Conservation (phyloP, 2,797 vertebrate species). For the Malurus leucopterus region DNA sequence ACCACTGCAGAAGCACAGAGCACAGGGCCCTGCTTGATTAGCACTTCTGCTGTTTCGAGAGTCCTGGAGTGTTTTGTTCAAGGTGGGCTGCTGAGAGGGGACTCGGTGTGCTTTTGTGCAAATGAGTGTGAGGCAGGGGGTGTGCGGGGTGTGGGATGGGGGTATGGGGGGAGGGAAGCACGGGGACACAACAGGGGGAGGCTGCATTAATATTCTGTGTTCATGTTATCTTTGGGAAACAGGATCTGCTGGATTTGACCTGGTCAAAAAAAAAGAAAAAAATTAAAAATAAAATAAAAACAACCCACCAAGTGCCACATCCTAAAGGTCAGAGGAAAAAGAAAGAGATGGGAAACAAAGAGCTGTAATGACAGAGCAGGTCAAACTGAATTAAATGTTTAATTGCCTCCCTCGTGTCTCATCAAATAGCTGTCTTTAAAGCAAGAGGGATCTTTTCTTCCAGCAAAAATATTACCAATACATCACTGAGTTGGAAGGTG, state of each 20-base stretch:
- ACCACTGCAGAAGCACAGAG: conserved; percentile 68
- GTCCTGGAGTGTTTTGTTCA: conserved; percentile 67
- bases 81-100: conserved; percentile 66
- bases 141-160: not conserved
- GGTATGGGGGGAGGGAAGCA: not conserved
- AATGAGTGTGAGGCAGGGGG: conserved; percentile 24
- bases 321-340: conserved; percentile 36
- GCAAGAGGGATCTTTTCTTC: conserved; percentile 44
- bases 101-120: conserved; percentile 55
- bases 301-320: not conserved
- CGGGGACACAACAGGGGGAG: not conserved
- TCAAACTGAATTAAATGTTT: conserved; percentile 62
- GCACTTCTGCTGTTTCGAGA: conserved; percentile 66
- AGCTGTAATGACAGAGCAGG: conserved; percentile 36
- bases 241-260: conserved; percentile 26
- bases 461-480: conserved; percentile 41
- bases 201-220: conserved; percentile 3
- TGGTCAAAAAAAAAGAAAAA: not conserved
- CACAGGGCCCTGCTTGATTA: conserved; percentile 67
- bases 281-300: not conserved
- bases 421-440: conserved; percentile 43
- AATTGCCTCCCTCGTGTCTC: conserved; percentile 48
- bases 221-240: conserved; percentile 45
- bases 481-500: conserved; percentile 32
- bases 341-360: conserved; percentile 45